Base-by-base conservation (phyloP, 2,888 invertebrate genomes). In the Alsophila aescularia region DNA sequence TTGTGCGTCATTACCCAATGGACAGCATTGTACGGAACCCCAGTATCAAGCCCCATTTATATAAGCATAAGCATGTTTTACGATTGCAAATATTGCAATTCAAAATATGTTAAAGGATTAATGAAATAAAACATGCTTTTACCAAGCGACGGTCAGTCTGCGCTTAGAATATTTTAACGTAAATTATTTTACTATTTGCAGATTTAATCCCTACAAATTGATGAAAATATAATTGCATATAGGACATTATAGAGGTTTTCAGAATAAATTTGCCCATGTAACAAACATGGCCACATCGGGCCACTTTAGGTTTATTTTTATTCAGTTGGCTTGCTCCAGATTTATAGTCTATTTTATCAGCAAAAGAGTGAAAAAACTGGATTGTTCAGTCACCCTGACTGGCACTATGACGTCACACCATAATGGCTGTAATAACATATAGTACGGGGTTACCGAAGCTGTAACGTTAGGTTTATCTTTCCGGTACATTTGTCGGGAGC, bases 401-500 rank as follows among this genome's bases (percentile, higher is more conserved):
- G 47, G 51, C 59, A 45, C 39, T 60, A 47, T 62, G 62, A 59
- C 64, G 58, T 62, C 61, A 67, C 56, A 42, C 56, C 61, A 55
- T 61, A 64, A 55, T 58, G 52, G 52, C 60, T 47, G 62, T 64
- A 63, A 65, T 68, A 68, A 68, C 67, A 63, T 64, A 68, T 64
- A 66, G 65, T 66, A 63, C 51, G 61, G 58, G 66, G 59, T 64
- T 58, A 53, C 52, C 61, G 61, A 59, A 55, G 60, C 60, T 56
- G 45, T 50, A 51, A 56, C 65, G 56, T 67, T 62, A 58, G 60
- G 58, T 66, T 79, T 81, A 81, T 81, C 81, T 81, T 81, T 78
- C 79, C 78, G 65, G 66, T 78, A 81, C 81, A 81, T 81, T 81
- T 78, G 77, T 67, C 65, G 54, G 58, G 60, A 35, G 58, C 45